Percentiles rank a stretch among this genome's conserved stretches.
phyloP scores from a whole-genome alignment of 2,888 invertebrate species.

The Lydus trimaculatus region DNA sequence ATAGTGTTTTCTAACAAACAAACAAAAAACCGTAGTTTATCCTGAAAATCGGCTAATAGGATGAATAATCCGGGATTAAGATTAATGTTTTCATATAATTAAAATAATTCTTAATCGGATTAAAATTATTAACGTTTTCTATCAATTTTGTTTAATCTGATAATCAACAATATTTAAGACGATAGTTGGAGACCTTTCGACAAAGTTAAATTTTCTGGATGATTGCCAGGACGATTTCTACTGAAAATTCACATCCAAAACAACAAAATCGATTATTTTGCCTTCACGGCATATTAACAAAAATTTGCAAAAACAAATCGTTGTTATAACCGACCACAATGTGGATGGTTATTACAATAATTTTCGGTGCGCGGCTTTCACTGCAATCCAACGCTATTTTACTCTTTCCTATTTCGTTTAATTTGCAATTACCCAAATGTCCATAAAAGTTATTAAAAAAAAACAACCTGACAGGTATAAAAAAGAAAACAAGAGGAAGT shows the following conservation, averaged over 20 bases:
- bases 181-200: background rate
- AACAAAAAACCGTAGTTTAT: background rate
- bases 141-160: background rate
- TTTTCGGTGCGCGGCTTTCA: constrained; percentile 4
- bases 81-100: constrained; percentile 7
- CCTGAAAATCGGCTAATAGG: background rate
- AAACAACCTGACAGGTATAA: background rate
- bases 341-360: background rate
- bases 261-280: constrained; percentile 26
- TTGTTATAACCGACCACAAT: background rate
- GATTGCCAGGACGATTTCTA: constrained; percentile 31
- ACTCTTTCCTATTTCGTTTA: background rate
- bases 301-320: constrained; percentile 13
- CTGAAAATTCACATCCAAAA: constrained; percentile 25
- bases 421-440: background rate
- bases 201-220: constrained; percentile 23
- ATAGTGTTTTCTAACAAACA: background rate
- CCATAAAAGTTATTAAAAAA: background rate
- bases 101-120: background rate
- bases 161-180: constrained; percentile 15
- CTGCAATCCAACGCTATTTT: background rate
- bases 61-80: background rate
- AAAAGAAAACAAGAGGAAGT: background rate
- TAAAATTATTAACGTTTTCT: background rate
- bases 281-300: background rate